Base-by-base conservation (phyloP, 1,140 invertebrate species). In the Drosophila grimshawi region DNA sequence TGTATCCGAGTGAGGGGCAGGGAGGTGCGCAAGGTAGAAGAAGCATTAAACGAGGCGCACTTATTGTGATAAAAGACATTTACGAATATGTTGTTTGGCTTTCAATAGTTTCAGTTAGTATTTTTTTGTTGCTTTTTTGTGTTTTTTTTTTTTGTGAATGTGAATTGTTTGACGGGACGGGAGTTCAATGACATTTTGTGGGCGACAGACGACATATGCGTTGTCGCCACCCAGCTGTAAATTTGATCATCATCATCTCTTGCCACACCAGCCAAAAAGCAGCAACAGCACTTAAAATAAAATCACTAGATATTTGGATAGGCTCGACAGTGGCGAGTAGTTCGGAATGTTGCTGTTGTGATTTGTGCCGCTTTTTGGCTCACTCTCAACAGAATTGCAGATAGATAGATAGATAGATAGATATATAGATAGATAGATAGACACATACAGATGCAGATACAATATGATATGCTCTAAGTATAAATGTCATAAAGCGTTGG, bases 231-330 rank as follows among this genome's bases (percentile, higher is more conserved):
- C 56, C 39, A 45, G 72, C 76, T 69, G 76, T 80, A 80, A 75
- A 83, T 86, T 88, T 75, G 83, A 86, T 86, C 83, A 86, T 88
- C 72, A 88, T 80, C 83, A 86, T 80, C 80, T 78, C 76, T 73
- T 52, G 61, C 63, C 56, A 32, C 11, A 19, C 0, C 19, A 19
- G 52, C 49, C 39, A 52, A 46, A 45, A 59, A 35, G 46, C 19
- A 48, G 35, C 11, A 37, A 45, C 29, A 65, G 45, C 27, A 43
- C 33, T 27, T 10, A 41, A 41, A 29, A 41, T 53, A 57, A 6
- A 51, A 65, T 57, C 37, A 37, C 7, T 45, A 39, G 41, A 48
- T 33, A 30, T 43, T 49, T 59, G 35, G 27, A 49, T 60, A 60
- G 55, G 53, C 10, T 52, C 37, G 65, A 43, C 27, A 39, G 37